Evolutionary conservation across 2,888 invertebrate genomes (phyloP), one percentile per base, ranked within the genome.

Genomic region (Hydroisotoma schaefferi): DNA sequence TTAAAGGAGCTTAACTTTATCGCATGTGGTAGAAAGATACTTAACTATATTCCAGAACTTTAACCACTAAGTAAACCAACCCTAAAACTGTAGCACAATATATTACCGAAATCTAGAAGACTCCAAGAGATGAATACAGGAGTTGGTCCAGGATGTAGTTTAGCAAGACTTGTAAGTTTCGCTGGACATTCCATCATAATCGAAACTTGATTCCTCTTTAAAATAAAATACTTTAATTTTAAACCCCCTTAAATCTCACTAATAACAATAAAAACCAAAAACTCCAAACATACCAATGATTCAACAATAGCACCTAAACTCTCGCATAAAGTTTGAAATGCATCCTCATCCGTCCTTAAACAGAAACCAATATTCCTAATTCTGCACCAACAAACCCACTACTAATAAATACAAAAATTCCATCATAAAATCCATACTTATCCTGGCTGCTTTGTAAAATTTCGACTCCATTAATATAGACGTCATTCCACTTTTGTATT

Each of bases 401-500:
- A 15, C 33, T 10, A 33, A 33, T 33, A 10, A 33, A 10, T 33
- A 33, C 15, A n/a, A n/a, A n/a, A n/a, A n/a, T n/a, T n/a, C n/a
- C n/a, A n/a, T n/a, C 47, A 12, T 28, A 33, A 27, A 59, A 40
- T 10, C 18, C 47, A 62, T 62, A 67, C 67, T 38, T 56, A 29
- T 38, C 54, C 57, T 65, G 65, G 27, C 65, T 38, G n/a, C 44
- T 51, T 46, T 66, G 66, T 53, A 68, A 44, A 28, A 59, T 33
- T 12, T 54, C 49, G 29, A 64, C 60, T 10, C 68, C 64, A 47
- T 51, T 46, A 43, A 62, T 43, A 18, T 64, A 57, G 12, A 56
- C 58, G 15, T 62, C 62, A 44, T 63, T 68, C 68, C 68, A 68
- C 33, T 64, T 66, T 43, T 68, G 66, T 18, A 66, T 54, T 18